Conservation (phyloP, 2,113 vertebrate genomes). For the Isichthys henryi region DNA sequence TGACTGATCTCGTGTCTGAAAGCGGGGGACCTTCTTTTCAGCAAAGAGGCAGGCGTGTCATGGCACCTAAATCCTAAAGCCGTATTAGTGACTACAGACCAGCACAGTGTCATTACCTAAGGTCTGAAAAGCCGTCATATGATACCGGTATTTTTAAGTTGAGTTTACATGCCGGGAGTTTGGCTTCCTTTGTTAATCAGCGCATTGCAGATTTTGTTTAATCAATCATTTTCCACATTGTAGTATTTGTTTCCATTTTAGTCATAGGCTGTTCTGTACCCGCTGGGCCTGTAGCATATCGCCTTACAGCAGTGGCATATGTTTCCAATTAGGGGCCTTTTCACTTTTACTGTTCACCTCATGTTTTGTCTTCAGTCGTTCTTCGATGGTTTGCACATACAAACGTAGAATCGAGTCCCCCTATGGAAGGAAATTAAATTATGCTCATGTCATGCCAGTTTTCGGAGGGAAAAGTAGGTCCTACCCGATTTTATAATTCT, state of each 20-base stretch:
- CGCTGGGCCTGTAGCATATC: not conserved
- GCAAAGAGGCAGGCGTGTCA: not conserved
- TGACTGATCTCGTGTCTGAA: conserved; percentile 39
- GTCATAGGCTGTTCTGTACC: not conserved
- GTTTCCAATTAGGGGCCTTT: not conserved
- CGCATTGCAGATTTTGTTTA: not conserved
- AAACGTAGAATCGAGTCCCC: not conserved
- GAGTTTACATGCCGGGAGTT: not conserved
- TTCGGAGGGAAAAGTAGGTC: not conserved
- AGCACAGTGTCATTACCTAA: not conserved
- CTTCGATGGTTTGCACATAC: not conserved
- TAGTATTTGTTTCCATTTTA: not conserved
- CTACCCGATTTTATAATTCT: not conserved
- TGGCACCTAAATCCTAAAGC: not conserved
- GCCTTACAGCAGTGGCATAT: not conserved
- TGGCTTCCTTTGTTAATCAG: not conserved
- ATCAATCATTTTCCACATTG: not conserved
- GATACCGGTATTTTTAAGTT: not conserved
- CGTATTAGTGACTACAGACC: not conserved
- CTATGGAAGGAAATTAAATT: not conserved
- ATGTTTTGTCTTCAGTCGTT: not conserved
- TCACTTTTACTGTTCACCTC: not conserved
- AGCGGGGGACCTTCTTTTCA: not conserved
- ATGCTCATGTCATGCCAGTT: not conserved
- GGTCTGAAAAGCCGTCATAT: not conserved